These are phyloP conservation scores for Lepeophtheirus salmonis DNA, from an alignment of 1,140 invertebrate species.

Conservation along the genomic window DNA sequence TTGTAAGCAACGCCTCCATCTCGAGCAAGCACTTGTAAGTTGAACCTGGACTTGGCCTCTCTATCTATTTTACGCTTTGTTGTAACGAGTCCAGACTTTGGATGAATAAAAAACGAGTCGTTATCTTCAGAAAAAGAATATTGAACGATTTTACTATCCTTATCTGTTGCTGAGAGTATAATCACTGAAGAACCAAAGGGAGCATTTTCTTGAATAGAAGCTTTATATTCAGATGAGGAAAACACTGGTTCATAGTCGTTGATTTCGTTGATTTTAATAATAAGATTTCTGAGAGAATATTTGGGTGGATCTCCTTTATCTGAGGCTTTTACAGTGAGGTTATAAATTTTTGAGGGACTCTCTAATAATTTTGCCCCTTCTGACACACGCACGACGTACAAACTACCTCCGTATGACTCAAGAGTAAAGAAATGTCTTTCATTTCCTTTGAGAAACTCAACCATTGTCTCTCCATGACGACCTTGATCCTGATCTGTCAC, in stretches of 20 bases:
- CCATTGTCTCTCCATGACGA: slow-evolving; percentile 61
- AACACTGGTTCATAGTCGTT: slow-evolving; percentile 89
- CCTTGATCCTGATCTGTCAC: slow-evolving; percentile 78
- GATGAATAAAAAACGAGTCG: slow-evolving; percentile 1
- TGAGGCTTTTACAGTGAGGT: slow-evolving; percentile 69
- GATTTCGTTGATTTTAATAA: slow-evolving; percentile 80
- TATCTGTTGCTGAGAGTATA: slow-evolving; percentile 68
- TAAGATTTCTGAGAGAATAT: slow-evolving; percentile 60
- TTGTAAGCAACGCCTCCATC: slow-evolving; percentile 61
- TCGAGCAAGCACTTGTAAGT: slow-evolving; percentile 32
- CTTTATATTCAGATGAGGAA: slow-evolving; percentile 74
- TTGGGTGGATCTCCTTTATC: slow-evolving; percentile 67
- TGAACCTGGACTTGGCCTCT: background rate
- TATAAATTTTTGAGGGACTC: slow-evolving; percentile 26
- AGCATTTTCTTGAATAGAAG: slow-evolving; percentile 62
- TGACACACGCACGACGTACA: background rate
- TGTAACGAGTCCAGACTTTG: slow-evolving; percentile 8
- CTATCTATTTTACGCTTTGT: slow-evolving; percentile 1
- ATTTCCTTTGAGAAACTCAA: slow-evolving; percentile 64
- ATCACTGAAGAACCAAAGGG: slow-evolving; percentile 68
- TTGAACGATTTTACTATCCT: slow-evolving; percentile 70
- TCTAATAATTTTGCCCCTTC: background rate
- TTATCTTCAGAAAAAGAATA: slow-evolving; percentile 49
- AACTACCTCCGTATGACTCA: slow-evolving; percentile 43
- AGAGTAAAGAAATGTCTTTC: slow-evolving; percentile 70